These are phyloP conservation scores for Villa cingulata DNA, from an alignment of 2,888 invertebrate genomes.

Conservation along the genomic window DNA sequence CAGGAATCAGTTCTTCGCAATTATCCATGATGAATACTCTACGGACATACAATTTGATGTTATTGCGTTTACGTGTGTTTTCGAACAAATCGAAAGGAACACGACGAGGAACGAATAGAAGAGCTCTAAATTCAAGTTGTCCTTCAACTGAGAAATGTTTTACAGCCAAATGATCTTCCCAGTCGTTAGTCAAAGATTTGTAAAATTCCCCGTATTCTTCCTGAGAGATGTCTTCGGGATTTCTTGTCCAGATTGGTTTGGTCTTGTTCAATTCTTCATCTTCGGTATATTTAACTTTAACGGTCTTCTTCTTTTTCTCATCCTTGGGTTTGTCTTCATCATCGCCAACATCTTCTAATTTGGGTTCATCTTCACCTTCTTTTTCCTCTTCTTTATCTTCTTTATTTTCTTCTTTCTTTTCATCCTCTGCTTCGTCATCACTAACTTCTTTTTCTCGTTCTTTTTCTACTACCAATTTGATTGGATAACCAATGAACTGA, in stretches of 20 bases:
- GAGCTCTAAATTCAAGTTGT: constrained; percentile 85
- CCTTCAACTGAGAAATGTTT: constrained; percentile 92
- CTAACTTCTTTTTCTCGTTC: constrained; percentile 94
- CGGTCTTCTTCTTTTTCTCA: constrained; percentile 83
- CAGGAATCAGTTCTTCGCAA: constrained; percentile 98
- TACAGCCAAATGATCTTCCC: constrained; percentile 95
- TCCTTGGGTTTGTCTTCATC: constrained; percentile 52
- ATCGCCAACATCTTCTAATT: constrained; percentile 42
- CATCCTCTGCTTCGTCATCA: constrained; percentile 79
- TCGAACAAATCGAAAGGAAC: constrained; percentile 97
- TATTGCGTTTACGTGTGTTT: constrained; percentile 96
- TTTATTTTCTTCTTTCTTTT: constrained; percentile 32
- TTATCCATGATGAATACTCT: constrained; percentile 99
- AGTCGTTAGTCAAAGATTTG: constrained; percentile 93
- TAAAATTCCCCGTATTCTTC: constrained; percentile 98
- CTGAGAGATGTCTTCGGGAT: constrained; percentile 89
- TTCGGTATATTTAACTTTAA: constrained; percentile 95
- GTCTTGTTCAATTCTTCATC: constrained; percentile 98
- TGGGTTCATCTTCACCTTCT: constrained; percentile 34
- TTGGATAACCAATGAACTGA: constrained; percentile 98
- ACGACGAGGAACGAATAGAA: constrained; percentile 81
- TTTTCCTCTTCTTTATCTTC: constrained; percentile 31
- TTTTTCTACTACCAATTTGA: constrained; percentile 87
- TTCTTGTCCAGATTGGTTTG: constrained; percentile 95
- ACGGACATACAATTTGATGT: constrained; percentile 94